These are phyloP conservation scores for Lathronympha strigana DNA, from an alignment of 2,888 invertebrate genomes.

Conservation along the genomic window DNA sequence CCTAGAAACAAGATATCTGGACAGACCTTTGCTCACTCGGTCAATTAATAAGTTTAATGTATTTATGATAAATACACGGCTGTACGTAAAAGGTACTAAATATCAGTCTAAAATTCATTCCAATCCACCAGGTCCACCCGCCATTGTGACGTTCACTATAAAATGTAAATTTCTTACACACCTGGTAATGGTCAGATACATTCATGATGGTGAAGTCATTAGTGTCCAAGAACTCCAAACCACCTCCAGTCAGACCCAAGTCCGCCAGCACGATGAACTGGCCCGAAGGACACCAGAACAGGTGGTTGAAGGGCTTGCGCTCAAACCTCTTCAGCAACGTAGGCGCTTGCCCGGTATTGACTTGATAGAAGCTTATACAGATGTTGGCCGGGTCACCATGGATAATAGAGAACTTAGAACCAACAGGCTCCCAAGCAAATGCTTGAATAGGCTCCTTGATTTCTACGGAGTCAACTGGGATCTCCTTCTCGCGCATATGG, in stretches of 20 bases:
- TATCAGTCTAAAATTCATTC: no score
- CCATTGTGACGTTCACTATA: no score
- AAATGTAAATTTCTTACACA: conserved; percentile 49
- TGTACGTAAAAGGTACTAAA: no score
- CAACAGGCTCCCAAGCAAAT: conserved; percentile 99
- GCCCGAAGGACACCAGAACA: conserved; percentile 98
- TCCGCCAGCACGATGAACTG: conserved; percentile 98
- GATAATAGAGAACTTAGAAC: conserved; percentile 97
- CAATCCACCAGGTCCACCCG: no score
- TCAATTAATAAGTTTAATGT: no score
- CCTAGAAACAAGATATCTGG: no score
- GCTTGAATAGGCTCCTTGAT: conserved; percentile 96
- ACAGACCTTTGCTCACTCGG: no score
- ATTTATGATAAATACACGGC: no score
- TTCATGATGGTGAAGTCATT: conserved; percentile 98
- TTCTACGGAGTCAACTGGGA: conserved; percentile 98
- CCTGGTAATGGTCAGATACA: conserved; percentile 95
- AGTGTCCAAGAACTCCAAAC: conserved; percentile 97
- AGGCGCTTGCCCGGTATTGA: conserved; percentile 94
- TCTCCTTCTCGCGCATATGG: conserved; percentile 98
- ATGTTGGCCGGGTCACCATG: conserved; percentile 95
- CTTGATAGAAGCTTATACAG: conserved; percentile 95
- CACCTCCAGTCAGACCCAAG: conserved; percentile 92
- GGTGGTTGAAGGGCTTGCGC: conserved; percentile 94
- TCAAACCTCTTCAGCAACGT: conserved; percentile 94